Evolutionary conservation across 2,888 invertebrate genomes (phyloP), one percentile per base, ranked within the genome.

Genomic region (Tinea trinotella): DNA sequence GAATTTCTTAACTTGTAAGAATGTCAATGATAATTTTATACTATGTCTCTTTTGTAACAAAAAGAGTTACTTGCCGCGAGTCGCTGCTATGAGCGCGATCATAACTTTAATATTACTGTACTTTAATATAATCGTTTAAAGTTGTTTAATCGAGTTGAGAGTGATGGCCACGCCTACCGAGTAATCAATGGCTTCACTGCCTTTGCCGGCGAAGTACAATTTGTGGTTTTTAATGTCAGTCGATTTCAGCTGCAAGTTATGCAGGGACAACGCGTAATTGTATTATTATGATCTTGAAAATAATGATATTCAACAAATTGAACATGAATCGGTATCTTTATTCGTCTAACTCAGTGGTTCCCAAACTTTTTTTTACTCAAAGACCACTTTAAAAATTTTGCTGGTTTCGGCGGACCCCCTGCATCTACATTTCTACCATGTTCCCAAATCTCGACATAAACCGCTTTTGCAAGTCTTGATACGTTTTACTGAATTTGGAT

Each of bases 131-230:
- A 46, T 46, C 46, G 46, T 46, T 40, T 46, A 46, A 46, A 17
- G 40, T 18, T 46, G 46, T 46, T 46, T 50, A 24, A 50, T 19
- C 19, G 48, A 48, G 48, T 48, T 48, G 48, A 48, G 18, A 48
- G 48, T 50, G 24, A 22, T 24, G 50, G 5, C 50, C 46, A n/a
- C 50, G 50, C 50, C 50, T 13, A 24, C 3, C 18, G 3, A 7
- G 50, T 50, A 50, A 50, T 50, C 50, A 20, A 50, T 50, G 50
- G 24, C 50, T 50, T 50, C 17, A 50, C 19, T 46, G n/a, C 15
- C 24, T 22, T 50, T 50, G 12, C 50, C 17, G 46, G 17, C 19
- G 18, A 19, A 6, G 40, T 4, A 10, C 46, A 46, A 46, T 46
- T 46, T 46, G 46, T 46, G 46, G 46, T 46, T 46, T 44, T 18